Base-by-base conservation (phyloP, 2,113 vertebrate genomes). In the Tympanuchus pallidicinctus region DNA sequence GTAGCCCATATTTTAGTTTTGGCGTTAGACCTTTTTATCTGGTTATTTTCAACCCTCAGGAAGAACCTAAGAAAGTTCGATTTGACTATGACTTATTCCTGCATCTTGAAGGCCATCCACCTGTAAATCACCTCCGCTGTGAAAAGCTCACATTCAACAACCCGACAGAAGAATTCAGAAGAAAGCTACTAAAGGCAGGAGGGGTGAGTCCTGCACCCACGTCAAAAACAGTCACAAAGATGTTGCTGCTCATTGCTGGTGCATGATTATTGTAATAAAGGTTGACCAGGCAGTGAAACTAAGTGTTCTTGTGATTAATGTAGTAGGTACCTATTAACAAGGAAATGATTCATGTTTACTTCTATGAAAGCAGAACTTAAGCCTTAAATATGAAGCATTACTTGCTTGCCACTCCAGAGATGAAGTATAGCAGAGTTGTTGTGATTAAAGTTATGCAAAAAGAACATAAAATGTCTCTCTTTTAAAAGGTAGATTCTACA, bases 71-170 rank as follows among this genome's bases (percentile, higher is more conserved):
- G 98, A 99, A 98, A 97, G 98, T 99, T 90, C 98, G 98, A 73
- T 99, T 99, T 97, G 98, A 99, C 96, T 99, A 99, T 98, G 98
- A 99, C 97, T 97, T 99, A 90, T 99, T 99, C 97, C 98, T 99
- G 96, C 98, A 99, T 97, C 97, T 99, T 97, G 98, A 99, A 97
- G 98, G 98, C 92, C 98, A 99, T 86, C 98, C 98, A 91, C 98
- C 98, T 95, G 98, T 99, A 97, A 99, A 99, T 97, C 98, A 99
- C 95, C 98, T 99, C 85, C 98, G 98, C 94, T 99, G 98, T 96
- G 98, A 99, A 97, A 99, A 99, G 94, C 98, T 99, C 64, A 99
- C 98, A 67, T 99, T 99, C 97, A 99, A 99, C 96, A 99, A 99
- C 97, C 98, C 98, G 22, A 98, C 98, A 56, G 98, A 98, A 79